Evolutionary conservation across 1,140 invertebrate genomes (phyloP), one percentile per base, ranked within the genome.

Genomic region (Cydia pomonella): DNA sequence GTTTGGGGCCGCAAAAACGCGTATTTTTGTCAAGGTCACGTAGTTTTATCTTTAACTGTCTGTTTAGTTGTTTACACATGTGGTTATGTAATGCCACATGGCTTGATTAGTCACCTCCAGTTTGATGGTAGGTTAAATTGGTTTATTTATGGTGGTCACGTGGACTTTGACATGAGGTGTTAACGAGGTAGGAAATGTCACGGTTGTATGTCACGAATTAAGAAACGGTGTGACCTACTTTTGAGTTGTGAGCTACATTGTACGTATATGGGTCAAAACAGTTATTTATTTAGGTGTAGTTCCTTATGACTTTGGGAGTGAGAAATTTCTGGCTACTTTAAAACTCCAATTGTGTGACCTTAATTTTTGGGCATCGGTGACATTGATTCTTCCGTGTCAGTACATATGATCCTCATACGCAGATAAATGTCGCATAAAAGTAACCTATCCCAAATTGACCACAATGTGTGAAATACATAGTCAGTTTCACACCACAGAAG

Each of bases 81-180:
- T 33, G 64, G 64, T 69, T 69, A 69, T 69, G 29, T 69, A 69
- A 69, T 27, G 64, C 64, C 64, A 69, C 64, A 41, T 69, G 64
- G 64, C 64, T 59, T 12, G 18, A 59, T 59, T 59, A 59, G 53
- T 59, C 9, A 59, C 53, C 53, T 10, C 21, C 21, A 12, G 5
- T 53, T 53, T 59, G 21, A 23, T 59, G 10, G 21, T 59, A 23
- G 47, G 53, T 59, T 59, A n/a, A 23, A 23, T 59, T 59, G 53
- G 53, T 59, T n/a, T 59, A 59, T 59, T 59, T 59, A 23, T 59
- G 53, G 47, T 50, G 9, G 10, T 59, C 21, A 59, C 53, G 47
- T 59, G 53, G 9, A 2, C 18, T 10, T 23, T 21, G 18, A 59
- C 21, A 59, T 21, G n/a, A 47, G 13, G n/a, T 23, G 53, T 59